Percentiles rank a stretch among this genome's conserved stretches.
Conservation (phyloP, 2,888 invertebrate genomes). For the Cylloceria caligata region DNA sequence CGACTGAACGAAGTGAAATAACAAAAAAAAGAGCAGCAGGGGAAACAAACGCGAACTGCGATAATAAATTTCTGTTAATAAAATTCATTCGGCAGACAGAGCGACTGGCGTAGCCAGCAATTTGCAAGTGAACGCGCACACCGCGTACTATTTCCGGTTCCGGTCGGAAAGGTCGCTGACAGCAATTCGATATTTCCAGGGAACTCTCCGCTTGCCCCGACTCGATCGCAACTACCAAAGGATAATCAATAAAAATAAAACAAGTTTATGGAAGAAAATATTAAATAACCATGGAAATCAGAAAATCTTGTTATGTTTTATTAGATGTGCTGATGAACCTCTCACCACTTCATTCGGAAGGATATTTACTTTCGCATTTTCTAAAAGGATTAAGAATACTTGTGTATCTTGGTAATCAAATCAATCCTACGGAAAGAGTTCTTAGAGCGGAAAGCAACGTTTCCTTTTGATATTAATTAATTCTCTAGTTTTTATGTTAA, state of each 20-base stretch:
- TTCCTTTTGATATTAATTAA: no score
- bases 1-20: constrained; percentile 6
- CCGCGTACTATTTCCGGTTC: constrained; percentile 64
- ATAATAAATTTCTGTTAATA: constrained; percentile 68
- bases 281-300: background rate
- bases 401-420: no score
- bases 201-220: constrained; percentile 14
- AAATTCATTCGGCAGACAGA: constrained; percentile 62
- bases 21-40: constrained; percentile 33
- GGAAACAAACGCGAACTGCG: constrained; percentile 41
- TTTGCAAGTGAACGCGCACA: constrained; percentile 59
- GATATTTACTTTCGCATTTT: no score
- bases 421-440: no score
- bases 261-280: background rate
- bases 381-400: no score
- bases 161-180: constrained; percentile 59
- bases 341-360: no score
- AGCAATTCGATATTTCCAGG: constrained; percentile 62
- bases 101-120: constrained; percentile 46
- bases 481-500: no score
- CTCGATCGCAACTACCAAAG: background rate
- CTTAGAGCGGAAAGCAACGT: no score
- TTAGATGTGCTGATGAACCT: background rate
- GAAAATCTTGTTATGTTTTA: background rate
- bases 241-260: background rate